Evolutionary conservation across 2,797 vertebrate species (phyloP).

Genomic region (Tauraco hartlaubi): DNA sequence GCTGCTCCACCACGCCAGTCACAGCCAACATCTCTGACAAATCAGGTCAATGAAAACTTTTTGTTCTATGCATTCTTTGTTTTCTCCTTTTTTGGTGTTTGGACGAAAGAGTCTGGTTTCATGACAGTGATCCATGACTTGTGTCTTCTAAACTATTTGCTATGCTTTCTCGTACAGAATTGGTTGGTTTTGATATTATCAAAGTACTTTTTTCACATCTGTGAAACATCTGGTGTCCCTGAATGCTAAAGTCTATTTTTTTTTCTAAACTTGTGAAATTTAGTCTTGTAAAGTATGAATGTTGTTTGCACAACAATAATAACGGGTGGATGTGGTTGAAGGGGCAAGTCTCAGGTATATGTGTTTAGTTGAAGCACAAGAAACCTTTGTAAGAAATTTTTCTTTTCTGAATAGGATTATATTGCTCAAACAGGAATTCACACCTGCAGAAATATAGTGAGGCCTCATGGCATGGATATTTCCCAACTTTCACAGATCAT

Average conservation of each 20-base stretch:
- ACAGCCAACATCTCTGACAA: slow-evolving; percentile 87
- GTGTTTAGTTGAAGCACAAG: not conserved
- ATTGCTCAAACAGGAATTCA: not conserved
- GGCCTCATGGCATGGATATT: not conserved
- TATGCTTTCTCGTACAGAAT: slow-evolving; percentile 42
- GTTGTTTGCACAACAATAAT: not conserved
- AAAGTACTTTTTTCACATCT: not conserved
- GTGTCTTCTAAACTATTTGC: slow-evolving; percentile 42
- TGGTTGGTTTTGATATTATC: slow-evolving; percentile 33
- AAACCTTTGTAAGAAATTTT: not conserved
- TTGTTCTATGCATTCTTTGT: slow-evolving; percentile 78
- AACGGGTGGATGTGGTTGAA: not conserved
- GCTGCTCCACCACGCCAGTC: slow-evolving; percentile 80
- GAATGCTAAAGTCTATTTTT: not conserved
- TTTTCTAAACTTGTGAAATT: not conserved
- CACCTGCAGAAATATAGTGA: not conserved
- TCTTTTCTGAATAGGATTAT: not conserved
- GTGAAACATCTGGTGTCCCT: not conserved
- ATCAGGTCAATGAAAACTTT: slow-evolving; percentile 88
- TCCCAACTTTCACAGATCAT: not conserved
- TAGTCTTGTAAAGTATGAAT: not conserved
- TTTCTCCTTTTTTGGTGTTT: slow-evolving; percentile 39
- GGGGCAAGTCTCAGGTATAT: not conserved
- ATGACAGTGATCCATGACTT: slow-evolving; percentile 42
- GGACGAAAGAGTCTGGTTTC: not conserved